phyloP scores from a whole-genome alignment of 1,140 invertebrate species.

The Temnothorax nylanderi region DNA sequence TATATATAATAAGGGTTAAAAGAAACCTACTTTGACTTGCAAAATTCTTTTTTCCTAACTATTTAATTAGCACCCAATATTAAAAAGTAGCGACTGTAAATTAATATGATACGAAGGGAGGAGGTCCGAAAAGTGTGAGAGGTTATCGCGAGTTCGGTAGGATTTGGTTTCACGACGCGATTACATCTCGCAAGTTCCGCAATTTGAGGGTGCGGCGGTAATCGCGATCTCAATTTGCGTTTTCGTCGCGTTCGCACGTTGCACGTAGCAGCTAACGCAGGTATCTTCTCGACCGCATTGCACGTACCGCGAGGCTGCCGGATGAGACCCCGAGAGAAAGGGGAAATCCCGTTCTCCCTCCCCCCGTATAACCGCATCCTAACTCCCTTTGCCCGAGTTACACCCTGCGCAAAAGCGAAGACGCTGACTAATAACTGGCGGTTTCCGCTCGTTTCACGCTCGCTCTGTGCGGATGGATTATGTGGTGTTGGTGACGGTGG shows the following conservation, averaged over 20 bases:
- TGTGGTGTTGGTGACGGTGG: conserved; percentile 74
- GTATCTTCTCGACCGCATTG: conserved; percentile 72
- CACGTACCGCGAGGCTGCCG: conserved; percentile 66
- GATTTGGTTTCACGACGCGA: conserved; percentile 50
- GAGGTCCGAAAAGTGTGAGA: conserved; percentile 14
- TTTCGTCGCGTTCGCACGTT: conserved; percentile 74
- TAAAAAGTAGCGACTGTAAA: background rate
- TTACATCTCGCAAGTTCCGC: conserved; percentile 65
- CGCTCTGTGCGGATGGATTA: conserved; percentile 78
- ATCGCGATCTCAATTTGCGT: conserved; percentile 72
- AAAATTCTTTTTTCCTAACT: background rate
- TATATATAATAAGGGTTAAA: background rate
- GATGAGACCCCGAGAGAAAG: conserved; percentile 59
- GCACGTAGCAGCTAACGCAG: conserved; percentile 67
- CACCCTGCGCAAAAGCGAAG: conserved; percentile 76
- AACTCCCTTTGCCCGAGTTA: conserved; percentile 58
- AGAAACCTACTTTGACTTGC: background rate
- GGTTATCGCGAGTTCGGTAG: conserved; percentile 28
- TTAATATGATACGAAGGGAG: background rate
- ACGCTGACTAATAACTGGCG: conserved; percentile 85
- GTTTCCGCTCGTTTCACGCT: conserved; percentile 85
- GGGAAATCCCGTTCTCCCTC: conserved; percentile 62
- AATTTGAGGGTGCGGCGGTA: conserved; percentile 66
- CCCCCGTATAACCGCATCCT: conserved; percentile 61
- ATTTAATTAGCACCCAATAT: background rate